phyloP scores from a whole-genome alignment of 2,113 vertebrate genomes.

The Rallus limicola region DNA sequence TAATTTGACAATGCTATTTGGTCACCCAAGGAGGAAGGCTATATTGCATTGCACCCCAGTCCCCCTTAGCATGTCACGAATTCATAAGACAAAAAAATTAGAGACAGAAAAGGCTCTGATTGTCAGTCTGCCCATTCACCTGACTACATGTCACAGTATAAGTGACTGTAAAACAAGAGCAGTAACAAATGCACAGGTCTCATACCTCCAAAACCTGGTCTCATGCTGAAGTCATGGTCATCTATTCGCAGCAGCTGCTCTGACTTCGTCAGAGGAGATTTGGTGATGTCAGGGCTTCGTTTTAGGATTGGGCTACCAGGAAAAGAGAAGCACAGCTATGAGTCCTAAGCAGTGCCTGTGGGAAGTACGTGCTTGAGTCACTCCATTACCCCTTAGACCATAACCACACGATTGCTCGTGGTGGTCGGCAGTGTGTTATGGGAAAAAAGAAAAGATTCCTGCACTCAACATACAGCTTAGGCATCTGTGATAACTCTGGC shows the following conservation, averaged over 20 bases:
- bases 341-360: not conserved
- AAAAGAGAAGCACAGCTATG: not conserved
- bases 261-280: constrained; percentile 91
- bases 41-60: not conserved
- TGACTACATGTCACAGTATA: fast-evolving
- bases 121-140: not conserved
- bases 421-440: not conserved
- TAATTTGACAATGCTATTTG: not conserved
- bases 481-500: not conserved
- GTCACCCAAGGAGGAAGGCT: not conserved
- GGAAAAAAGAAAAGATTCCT: not conserved
- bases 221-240: constrained; percentile 98
- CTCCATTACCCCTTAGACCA: not conserved
- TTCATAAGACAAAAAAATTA: not conserved
- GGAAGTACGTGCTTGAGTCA: fast-evolving
- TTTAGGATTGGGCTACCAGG: constrained; percentile 86
- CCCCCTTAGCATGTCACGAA: fast-evolving
- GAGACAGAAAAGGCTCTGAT: not conserved
- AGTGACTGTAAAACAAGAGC: not conserved
- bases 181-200: fast-evolving
- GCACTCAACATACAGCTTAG: not conserved
- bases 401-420: not conserved
- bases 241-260: constrained; percentile 97
- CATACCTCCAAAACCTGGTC: constrained; percentile 96
- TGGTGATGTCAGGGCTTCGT: constrained; percentile 95